phyloP scores from a whole-genome alignment of 2,113 vertebrate species.

The Cynopterus brachyotis region DNA sequence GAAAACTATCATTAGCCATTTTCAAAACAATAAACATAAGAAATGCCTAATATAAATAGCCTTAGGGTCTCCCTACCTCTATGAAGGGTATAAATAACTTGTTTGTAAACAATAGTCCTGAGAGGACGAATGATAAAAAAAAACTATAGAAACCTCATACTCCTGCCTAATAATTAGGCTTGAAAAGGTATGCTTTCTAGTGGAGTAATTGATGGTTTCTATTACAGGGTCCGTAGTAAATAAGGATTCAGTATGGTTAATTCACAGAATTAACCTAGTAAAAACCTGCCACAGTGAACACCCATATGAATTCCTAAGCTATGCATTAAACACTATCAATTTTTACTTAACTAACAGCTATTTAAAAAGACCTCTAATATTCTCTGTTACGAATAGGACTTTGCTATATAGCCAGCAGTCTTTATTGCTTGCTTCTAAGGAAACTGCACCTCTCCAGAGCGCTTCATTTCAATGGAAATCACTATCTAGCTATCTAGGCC shows the following conservation, averaged over 20 bases:
- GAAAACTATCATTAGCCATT: slow-evolving; percentile 41
- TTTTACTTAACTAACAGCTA: slow-evolving; percentile 52
- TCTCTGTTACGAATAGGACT: slow-evolving; percentile 15
- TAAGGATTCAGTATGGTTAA: neutral
- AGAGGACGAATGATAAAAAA: slow-evolving; percentile 33
- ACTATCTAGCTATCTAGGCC: neutral
- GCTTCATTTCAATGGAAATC: neutral
- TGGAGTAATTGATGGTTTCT: neutral
- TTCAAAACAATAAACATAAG: slow-evolving; percentile 43
- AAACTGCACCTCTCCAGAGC: neutral
- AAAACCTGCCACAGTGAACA: neutral
- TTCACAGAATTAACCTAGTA: neutral
- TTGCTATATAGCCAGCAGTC: neutral
- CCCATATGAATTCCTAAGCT: neutral
- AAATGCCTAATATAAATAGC: neutral
- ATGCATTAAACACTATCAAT: neutral
- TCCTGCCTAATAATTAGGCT: neutral
- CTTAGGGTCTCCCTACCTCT: neutral
- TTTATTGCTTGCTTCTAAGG: neutral
- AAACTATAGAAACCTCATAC: neutral
- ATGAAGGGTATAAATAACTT: neutral
- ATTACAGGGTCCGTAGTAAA: neutral
- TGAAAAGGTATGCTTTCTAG: slow-evolving; percentile 18
- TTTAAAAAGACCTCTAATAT: slow-evolving; percentile 46
- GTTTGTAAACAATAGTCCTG: neutral